A percentile compares a stretch with the other conserved stretches of the same genome.
phyloP scores from a whole-genome alignment of 2,113 vertebrate genomes.

The Ailuropoda melanoleuca region DNA sequence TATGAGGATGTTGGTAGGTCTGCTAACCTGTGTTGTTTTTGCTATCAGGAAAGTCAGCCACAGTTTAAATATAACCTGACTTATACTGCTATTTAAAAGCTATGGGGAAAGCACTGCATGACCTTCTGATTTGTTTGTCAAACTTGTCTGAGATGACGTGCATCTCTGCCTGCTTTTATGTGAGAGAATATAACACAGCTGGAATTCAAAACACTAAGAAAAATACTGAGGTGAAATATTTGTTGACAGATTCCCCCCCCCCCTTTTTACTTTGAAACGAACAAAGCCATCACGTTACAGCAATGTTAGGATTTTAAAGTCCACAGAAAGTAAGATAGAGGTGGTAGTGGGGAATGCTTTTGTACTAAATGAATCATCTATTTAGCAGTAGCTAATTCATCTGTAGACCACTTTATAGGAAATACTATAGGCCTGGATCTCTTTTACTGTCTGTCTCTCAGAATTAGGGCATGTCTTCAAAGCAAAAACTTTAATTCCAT shows the following conservation, averaged over 20 bases:
- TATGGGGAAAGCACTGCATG: background rate
- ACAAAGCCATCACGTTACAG: slow-evolving; percentile 54
- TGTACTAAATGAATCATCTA: slow-evolving; percentile 34
- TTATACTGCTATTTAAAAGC: slow-evolving; percentile 19
- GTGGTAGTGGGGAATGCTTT: background rate
- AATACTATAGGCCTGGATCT: background rate
- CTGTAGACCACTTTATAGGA: slow-evolving; percentile 52
- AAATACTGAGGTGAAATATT: slow-evolving; percentile 59
- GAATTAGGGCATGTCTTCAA: slow-evolving; percentile 56
- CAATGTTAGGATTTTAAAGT: slow-evolving; percentile 55
- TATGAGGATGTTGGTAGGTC: background rate
- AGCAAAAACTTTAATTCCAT: slow-evolving; percentile 41
- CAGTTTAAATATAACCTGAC: slow-evolving; percentile 8
- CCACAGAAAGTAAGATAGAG: slow-evolving; percentile 3
- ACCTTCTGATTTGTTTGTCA: slow-evolving; percentile 48
- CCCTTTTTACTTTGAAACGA: slow-evolving; percentile 44
- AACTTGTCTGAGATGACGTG: slow-evolving; percentile 42
- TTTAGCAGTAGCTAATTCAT: slow-evolving; percentile 54
- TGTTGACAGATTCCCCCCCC: slow-evolving; percentile 39
- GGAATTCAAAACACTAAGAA: slow-evolving; percentile 58
- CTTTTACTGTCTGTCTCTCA: background rate
- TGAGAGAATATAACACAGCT: slow-evolving; percentile 51
- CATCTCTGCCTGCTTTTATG: slow-evolving; percentile 56
- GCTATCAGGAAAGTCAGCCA: background rate
- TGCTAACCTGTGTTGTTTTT: background rate